These are phyloP conservation scores for Epinephelus lanceolatus DNA, from an alignment of 2,113 vertebrate species.

Conservation along the genomic window DNA sequence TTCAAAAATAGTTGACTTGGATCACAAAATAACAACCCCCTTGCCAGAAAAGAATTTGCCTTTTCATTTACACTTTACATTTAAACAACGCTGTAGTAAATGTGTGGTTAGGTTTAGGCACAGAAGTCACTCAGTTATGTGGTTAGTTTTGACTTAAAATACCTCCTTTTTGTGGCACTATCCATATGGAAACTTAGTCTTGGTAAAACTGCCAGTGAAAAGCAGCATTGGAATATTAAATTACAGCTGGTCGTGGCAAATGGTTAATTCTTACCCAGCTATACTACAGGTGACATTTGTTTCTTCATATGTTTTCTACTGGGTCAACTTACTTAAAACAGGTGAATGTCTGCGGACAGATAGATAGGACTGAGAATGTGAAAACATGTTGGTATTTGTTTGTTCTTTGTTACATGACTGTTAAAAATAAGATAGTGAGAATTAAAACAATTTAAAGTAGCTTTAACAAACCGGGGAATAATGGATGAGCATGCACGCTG, in stretches of 20 bases:
- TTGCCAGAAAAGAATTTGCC: not conserved
- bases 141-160: too few species aligned
- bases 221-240: too few species aligned
- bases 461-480: constrained; percentile 3
- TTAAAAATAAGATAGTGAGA: not conserved
- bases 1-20: not conserved
- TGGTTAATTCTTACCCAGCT: not conserved
- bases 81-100: too few species aligned
- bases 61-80: too few species aligned
- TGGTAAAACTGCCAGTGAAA: too few species aligned
- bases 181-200: too few species aligned
- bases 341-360: not conserved
- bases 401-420: not conserved
- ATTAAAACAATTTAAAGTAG: not conserved
- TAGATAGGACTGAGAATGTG: not conserved
- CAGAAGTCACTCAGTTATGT: too few species aligned
- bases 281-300: not conserved
- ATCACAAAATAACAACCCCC: not conserved
- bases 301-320: not conserved
- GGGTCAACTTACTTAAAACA: too few species aligned
- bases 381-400: not conserved
- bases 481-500: constrained; percentile 12
- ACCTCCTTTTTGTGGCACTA: too few species aligned
- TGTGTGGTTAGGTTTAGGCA: too few species aligned
- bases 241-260: too few species aligned